Conservation (phyloP, 2,888 invertebrate species). For the Rhamphomyia laevipes region DNA sequence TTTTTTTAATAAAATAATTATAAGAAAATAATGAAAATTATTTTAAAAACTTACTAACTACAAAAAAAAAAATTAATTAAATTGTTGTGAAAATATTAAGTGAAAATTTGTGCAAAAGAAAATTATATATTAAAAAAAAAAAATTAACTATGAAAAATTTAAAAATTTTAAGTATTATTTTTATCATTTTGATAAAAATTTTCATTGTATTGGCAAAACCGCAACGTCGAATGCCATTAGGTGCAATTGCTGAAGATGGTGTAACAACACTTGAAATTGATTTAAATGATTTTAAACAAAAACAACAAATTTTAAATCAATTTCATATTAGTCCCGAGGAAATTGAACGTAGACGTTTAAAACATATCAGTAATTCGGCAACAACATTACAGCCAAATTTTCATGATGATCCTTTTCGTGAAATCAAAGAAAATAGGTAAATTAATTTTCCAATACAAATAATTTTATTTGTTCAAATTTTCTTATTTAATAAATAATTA, state of each 20-base stretch:
- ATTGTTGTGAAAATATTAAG: neutral
- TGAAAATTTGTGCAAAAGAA: neutral
- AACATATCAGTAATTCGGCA: neutral
- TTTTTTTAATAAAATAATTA: neutral
- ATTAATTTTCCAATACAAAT: neutral
- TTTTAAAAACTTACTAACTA: neutral
- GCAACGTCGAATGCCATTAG: neutral
- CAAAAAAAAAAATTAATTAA: neutral
- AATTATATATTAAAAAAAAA: neutral
- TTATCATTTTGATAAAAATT: neutral
- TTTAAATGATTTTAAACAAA: conserved; percentile 16
- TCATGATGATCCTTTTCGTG: conserved; percentile 2
- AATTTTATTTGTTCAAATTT: no score
- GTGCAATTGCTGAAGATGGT: neutral
- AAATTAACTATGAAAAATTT: neutral
- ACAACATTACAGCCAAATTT: neutral
- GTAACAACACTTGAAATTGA: conserved; percentile 10
- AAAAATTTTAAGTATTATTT: neutral
- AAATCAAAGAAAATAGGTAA: conserved; percentile 11
- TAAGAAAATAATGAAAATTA: neutral
- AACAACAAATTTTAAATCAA: conserved; percentile 23
- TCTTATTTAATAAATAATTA: no score
- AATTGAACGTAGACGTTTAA: conserved; percentile 22
- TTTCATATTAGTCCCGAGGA: conserved; percentile 33
- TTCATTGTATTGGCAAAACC: neutral